Percentiles rank a stretch among this genome's conserved stretches.
phyloP scores from a whole-genome alignment of 1,140 invertebrate species.

The Hycleus phaleratus region DNA sequence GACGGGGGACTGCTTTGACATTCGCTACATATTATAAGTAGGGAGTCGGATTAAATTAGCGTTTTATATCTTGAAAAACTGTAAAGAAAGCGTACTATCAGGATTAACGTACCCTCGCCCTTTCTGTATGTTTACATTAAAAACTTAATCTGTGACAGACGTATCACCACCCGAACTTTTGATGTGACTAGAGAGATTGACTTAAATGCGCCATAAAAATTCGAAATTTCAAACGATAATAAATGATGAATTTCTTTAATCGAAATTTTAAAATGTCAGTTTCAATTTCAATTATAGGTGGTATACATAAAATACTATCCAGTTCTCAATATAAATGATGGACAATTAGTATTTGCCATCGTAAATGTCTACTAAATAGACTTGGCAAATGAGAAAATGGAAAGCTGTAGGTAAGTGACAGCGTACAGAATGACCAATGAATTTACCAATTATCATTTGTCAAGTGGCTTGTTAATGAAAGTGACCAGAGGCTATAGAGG shows the following conservation, averaged over 20 bases:
- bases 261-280: too few species aligned
- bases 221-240: too few species aligned
- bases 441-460: conserved; percentile 42
- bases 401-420: conserved; percentile 35
- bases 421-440: conserved; percentile 39
- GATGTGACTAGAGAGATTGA: neutral
- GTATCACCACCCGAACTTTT: conserved; percentile 17
- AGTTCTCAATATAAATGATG: conserved; percentile 24
- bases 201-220: too few species aligned
- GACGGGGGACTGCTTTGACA: conserved; percentile 31
- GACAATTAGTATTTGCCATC: conserved; percentile 28
- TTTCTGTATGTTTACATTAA: conserved; percentile 19
- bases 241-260: too few species aligned
- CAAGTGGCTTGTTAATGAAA: conserved; percentile 41
- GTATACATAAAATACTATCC: neutral
- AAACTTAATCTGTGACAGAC: conserved; percentile 31
- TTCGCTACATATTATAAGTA: conserved; percentile 34
- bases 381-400: conserved; percentile 30
- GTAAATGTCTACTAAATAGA: conserved; percentile 28
- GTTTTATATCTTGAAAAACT: conserved; percentile 29
- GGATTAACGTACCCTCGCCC: conserved; percentile 18
- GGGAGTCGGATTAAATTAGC: conserved; percentile 35
- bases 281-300: neutral
- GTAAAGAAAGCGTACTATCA: conserved; percentile 24
- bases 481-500: conserved; percentile 37